Evolutionary conservation across 37 sponge, comb jelly and placozoan genomes (phyloP), one percentile per base, ranked within the genome.

Genomic region (Cliona cf. orientalis): DNA sequence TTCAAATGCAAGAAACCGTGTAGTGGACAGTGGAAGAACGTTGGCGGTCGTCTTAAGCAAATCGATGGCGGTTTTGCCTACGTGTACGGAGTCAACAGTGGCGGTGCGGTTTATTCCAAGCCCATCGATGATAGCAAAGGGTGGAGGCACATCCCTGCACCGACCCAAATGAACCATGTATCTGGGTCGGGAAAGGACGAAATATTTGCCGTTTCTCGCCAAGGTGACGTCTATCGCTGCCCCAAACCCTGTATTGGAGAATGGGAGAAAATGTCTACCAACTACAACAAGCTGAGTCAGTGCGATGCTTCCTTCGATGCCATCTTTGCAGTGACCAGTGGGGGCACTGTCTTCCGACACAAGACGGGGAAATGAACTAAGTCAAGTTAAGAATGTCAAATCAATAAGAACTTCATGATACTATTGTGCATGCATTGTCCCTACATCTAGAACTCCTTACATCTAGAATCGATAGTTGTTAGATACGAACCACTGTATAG

Each of bases 1-100:
- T 90, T 32, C 77, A 91, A 91, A 64, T 91, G 91, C 74, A 82
- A 86, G 60, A 91, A 91, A 43, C 91, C 91, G 22, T 80, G 84
- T 58, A 70, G 6, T 26, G 84, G 89, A 35, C 32, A 32, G 22
- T 89, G 89, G 89, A 3, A 9, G 26, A 19, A 35, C 1, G 73
- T 89, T 29, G 42, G 2, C 37, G 83, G 89, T 22, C 11, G 38
- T 33, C 67, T 89, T 5, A 58, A 40, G 34, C 83, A 82, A 61
- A 63, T 89, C 41, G 89, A 89, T 83, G 89, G 56, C 5, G 66
- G 79, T 4, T 45, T 78, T 46, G 41, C 60, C 17, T 76, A 89
- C 25, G 79, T 89, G 5, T 89, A 75, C 39, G 89, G 89, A 26
- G 84, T 89, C 4, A 83, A 42, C 33, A 3, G 19, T 22, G 1